Percentiles rank a stretch among this genome's conserved stretches.
Evolutionary conservation across 2,797 vertebrate species (phyloP).

Genomic region (Enteromius thamalakanensis): DNA sequence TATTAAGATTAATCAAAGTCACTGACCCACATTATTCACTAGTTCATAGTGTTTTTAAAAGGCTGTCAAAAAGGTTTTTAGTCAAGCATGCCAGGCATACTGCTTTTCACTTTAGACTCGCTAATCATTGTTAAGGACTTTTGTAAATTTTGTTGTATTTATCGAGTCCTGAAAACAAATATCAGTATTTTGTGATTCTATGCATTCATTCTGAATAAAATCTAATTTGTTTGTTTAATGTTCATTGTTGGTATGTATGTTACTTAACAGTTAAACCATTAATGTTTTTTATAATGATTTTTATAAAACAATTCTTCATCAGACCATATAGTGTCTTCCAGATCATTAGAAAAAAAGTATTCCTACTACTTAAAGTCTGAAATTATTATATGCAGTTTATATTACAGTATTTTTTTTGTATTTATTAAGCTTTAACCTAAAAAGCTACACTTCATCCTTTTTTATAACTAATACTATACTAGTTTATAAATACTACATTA

Average conservation of each 20-base stretch:
- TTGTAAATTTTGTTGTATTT: slow-evolving; percentile 21
- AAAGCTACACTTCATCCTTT: background rate
- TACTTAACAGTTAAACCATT: background rate
- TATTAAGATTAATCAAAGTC: background rate
- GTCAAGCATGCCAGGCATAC: background rate
- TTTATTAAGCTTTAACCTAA: background rate
- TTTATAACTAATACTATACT: too few species aligned
- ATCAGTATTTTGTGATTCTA: background rate
- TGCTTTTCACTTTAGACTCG: background rate
- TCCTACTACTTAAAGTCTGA: too few species aligned
- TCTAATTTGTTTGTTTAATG: background rate
- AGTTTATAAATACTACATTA: background rate
- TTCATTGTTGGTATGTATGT: background rate
- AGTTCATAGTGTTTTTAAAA: background rate
- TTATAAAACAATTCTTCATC: too few species aligned
- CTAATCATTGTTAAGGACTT: background rate
- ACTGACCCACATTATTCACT: background rate
- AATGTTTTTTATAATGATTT: background rate
- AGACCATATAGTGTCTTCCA: too few species aligned
- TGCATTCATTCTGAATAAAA: background rate
- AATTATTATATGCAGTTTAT: too few species aligned
- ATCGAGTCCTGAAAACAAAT: background rate
- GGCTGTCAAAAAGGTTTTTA: background rate
- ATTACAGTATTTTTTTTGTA: too few species aligned
- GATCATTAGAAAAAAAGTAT: too few species aligned